Percentiles rank a stretch among this genome's conserved stretches.
These are phyloP conservation scores for Serinus canaria DNA, from an alignment of 2,113 vertebrate species.

Conservation along the genomic window DNA sequence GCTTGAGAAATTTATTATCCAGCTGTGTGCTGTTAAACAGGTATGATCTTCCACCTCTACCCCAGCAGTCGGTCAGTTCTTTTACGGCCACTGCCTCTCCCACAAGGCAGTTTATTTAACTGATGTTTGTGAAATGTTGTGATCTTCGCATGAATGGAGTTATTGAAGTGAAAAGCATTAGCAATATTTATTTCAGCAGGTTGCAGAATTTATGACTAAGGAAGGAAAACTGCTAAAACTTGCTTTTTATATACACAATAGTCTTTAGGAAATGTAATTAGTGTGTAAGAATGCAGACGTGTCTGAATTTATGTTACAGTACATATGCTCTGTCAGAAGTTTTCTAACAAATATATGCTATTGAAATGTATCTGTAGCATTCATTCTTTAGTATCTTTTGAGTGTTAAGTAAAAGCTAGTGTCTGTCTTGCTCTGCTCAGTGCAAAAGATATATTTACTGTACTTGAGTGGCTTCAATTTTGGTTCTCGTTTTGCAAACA, in stretches of 20 bases:
- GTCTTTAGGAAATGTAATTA: neutral
- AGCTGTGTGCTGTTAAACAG: neutral
- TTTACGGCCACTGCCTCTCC: neutral
- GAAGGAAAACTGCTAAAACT: slow-evolving; percentile 34
- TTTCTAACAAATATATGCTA: neutral
- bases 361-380: neutral
- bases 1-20: neutral
- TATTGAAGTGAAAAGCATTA: slow-evolving; percentile 30
- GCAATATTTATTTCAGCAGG: slow-evolving; percentile 28
- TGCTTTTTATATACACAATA: neutral
- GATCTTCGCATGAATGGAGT: slow-evolving; percentile 17
- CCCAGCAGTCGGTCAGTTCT: neutral
- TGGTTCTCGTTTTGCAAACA: slow-evolving; percentile 7
- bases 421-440: neutral
- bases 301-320: neutral
- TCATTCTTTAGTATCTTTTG: neutral
- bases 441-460: slow-evolving; percentile 25
- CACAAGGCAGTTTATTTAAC: slow-evolving; percentile 20
- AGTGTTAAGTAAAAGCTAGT: neutral
- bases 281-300: rapidly evolving
- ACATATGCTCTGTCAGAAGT: neutral
- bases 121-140: slow-evolving; percentile 15
- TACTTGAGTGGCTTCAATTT: slow-evolving; percentile 24
- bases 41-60: neutral
- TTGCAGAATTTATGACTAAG: neutral